Evolutionary conservation across 1,140 invertebrate species (phyloP).

Genomic region (Proales similis): DNA sequence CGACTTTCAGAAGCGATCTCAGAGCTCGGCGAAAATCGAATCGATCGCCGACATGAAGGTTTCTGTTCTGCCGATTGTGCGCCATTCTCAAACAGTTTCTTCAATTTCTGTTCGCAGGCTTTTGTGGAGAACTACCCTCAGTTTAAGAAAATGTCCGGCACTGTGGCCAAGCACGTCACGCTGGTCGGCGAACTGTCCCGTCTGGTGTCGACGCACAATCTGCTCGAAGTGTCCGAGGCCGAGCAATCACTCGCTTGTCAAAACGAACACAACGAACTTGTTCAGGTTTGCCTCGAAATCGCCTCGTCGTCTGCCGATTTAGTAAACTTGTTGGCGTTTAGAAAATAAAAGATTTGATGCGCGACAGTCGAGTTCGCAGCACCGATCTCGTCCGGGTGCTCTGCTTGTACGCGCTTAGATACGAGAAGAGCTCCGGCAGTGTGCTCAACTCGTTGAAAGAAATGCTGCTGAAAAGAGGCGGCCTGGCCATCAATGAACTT

Average conservation of each 20-base stretch:
- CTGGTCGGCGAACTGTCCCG: constrained; percentile 86
- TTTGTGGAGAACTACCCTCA: constrained; percentile 97
- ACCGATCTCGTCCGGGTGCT: constrained; percentile 78
- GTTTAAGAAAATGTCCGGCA: constrained; percentile 98
- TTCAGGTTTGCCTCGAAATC: constrained; percentile 59
- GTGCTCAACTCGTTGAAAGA: constrained; percentile 27
- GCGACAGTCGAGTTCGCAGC: constrained; percentile 64
- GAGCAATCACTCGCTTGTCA: constrained; percentile 92
- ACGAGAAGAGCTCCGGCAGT: constrained; percentile 62
- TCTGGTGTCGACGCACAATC: constrained; percentile 66
- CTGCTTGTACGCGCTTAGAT: constrained; percentile 82
- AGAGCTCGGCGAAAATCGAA: constrained; percentile 87
- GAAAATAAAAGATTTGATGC: constrained; percentile 65
- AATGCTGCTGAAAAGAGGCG: not conserved
- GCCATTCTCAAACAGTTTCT: not conserved
- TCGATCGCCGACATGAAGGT: constrained; percentile 95
- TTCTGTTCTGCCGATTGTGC: not conserved
- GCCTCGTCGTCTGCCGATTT: not conserved
- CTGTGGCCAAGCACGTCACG: constrained; percentile 91
- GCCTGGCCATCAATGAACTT: not conserved
- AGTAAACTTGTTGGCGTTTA: constrained; percentile 48
- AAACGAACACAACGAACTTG: constrained; percentile 77
- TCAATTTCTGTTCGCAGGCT: constrained; percentile 53
- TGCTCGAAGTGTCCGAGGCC: constrained; percentile 85
- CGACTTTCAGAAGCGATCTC: constrained; percentile 89